phyloP scores from a whole-genome alignment of 2,797 vertebrate genomes.

The Triplophysa bombifrons region DNA sequence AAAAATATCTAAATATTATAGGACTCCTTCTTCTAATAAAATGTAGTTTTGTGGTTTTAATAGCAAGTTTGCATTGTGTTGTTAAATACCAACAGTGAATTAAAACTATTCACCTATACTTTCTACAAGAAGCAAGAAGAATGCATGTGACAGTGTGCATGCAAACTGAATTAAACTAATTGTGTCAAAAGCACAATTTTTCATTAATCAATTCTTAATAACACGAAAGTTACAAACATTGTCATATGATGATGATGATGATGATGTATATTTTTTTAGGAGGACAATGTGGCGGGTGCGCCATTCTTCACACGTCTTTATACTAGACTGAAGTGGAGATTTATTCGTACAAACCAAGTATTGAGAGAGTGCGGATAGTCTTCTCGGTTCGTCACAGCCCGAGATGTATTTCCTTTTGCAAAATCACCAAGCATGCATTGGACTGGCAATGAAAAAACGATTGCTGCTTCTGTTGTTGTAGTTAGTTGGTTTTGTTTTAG shows the following conservation, averaged over 20 bases:
- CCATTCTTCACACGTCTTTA: slow-evolving; percentile 16
- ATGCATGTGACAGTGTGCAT: slow-evolving; percentile 49
- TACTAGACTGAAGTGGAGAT: slow-evolving; percentile 7
- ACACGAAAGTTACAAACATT: slow-evolving; percentile 72
- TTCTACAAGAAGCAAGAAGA: slow-evolving; percentile 55
- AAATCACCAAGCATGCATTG: neutral
- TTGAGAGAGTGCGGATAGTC: neutral
- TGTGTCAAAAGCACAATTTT: slow-evolving; percentile 73
- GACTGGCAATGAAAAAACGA: neutral
- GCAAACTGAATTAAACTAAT: slow-evolving; percentile 79
- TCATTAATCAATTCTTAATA: slow-evolving; percentile 79
- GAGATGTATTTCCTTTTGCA: slow-evolving; percentile 11
- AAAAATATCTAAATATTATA: slow-evolving; percentile 65
- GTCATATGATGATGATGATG: slow-evolving; percentile 31
- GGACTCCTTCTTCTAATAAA: slow-evolving; percentile 69
- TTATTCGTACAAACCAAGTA: slow-evolving; percentile 10
- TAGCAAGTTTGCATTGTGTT: slow-evolving; percentile 67
- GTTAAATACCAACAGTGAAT: slow-evolving; percentile 66
- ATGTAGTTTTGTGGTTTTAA: slow-evolving; percentile 61
- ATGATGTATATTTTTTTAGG: slow-evolving; percentile 17
- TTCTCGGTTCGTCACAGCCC: neutral
- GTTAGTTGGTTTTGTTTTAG: neutral
- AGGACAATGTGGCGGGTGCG: slow-evolving; percentile 38
- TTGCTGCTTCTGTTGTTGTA: neutral
- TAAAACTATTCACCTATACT: slow-evolving; percentile 31